These are phyloP conservation scores for Spermophilus dauricus DNA, from an alignment of 2,113 vertebrate genomes.

Conservation along the genomic window DNA sequence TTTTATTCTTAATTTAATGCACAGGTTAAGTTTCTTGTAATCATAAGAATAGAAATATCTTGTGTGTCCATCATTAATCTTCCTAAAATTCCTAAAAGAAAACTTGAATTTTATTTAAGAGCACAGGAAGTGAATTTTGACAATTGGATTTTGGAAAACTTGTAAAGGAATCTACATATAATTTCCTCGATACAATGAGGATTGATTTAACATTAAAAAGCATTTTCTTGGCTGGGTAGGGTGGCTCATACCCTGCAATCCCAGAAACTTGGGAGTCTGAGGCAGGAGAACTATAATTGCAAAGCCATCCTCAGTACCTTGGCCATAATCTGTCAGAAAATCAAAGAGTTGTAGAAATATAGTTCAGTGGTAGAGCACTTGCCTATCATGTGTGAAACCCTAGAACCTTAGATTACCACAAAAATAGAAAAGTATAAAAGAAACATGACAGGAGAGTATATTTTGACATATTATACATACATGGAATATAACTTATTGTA, in stretches of 20 bases:
- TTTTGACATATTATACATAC: no score
- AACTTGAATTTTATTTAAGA: conserved; percentile 40
- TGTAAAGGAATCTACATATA: neutral
- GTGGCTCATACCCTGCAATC: neutral
- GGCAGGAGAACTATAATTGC: neutral
- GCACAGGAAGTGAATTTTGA: neutral
- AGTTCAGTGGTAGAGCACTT: neutral
- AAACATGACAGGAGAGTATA: no score
- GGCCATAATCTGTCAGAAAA: neutral
- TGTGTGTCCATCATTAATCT: neutral
- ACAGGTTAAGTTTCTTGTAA: neutral
- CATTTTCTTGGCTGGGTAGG: neutral
- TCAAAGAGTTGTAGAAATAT: neutral
- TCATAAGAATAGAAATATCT: neutral
- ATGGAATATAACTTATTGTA: no score
- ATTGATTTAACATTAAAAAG: conserved; percentile 36
- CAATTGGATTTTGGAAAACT: neutral
- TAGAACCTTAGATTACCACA: neutral
- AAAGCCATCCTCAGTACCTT: neutral
- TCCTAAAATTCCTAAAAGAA: conserved; percentile 36
- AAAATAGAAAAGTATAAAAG: neutral
- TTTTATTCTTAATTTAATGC: conserved; percentile 27
- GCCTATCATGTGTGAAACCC: no score
- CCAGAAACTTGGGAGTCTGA: neutral
- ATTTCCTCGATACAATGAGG: neutral